A percentile compares a stretch with the other conserved stretches of the same genome.
phyloP scores from a whole-genome alignment of 2,113 vertebrate species.

The Aspiorhynchus laticeps region DNA sequence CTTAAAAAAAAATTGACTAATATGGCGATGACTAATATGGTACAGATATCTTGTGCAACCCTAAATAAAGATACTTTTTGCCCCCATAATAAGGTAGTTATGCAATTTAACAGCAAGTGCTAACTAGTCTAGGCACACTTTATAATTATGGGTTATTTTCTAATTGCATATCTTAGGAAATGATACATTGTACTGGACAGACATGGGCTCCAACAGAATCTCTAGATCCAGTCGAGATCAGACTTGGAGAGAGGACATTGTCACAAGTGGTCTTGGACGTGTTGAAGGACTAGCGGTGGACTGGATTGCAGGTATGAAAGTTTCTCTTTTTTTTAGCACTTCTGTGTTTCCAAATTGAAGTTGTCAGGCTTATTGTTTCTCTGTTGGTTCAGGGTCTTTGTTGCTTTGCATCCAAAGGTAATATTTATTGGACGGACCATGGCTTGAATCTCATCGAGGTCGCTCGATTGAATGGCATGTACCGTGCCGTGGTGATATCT shows the following conservation, averaged over 20 bases:
- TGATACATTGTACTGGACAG: slow-evolving; percentile 89
- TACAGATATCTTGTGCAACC: neutral
- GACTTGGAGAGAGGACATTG: slow-evolving; percentile 87
- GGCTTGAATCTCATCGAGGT: slow-evolving; percentile 88
- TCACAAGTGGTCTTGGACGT: slow-evolving; percentile 83
- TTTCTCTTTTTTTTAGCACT: neutral
- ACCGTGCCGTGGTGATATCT: slow-evolving; percentile 83
- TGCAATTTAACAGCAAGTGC: neutral
- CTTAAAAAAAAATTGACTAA: too few relatives aligned
- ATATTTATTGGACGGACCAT: slow-evolving; percentile 90
- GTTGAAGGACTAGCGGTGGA: slow-evolving; percentile 88
- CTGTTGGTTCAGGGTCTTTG: neutral
- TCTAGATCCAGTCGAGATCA: slow-evolving; percentile 85
- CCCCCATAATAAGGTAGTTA: neutral
- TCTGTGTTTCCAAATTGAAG: neutral
- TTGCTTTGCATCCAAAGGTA: slow-evolving; percentile 73
- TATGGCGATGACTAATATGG: too few relatives aligned
- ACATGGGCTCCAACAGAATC: slow-evolving; percentile 89
- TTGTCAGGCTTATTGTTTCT: slow-evolving; percentile 20
- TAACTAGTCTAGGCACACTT: neutral
- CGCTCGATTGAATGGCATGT: slow-evolving; percentile 83
- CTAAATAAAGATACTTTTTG: neutral
- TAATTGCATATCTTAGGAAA: slow-evolving; percentile 73
- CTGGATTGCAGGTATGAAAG: slow-evolving; percentile 83
- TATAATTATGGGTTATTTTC: neutral